Percentiles rank a stretch among this genome's conserved stretches.
Evolutionary conservation across 2,113 vertebrate species (phyloP).

Genomic region (Campylorhamphus procurvoides): DNA sequence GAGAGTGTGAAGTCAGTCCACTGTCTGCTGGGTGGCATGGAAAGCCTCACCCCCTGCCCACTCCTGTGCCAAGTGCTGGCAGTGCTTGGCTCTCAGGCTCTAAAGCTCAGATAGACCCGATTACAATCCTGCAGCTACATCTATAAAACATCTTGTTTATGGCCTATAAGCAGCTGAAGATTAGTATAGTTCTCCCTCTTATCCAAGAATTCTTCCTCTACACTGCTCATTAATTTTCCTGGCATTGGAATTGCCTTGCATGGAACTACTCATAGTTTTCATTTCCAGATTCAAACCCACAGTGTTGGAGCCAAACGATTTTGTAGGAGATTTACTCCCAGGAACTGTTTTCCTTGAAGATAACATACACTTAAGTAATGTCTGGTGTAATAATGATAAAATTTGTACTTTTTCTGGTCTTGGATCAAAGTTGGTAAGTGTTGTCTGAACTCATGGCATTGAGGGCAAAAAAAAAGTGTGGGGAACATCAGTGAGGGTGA

Average conservation of each 20-base stretch:
- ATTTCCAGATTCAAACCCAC: neutral
- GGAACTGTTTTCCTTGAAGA: slow-evolving; percentile 27
- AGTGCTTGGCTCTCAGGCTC: neutral
- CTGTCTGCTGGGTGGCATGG: neutral
- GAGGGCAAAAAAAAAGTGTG: neutral
- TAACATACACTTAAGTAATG: slow-evolving; percentile 19
- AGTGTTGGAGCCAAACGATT: neutral
- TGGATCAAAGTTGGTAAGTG: slow-evolving; percentile 1
- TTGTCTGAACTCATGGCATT: neutral
- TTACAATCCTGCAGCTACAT: neutral
- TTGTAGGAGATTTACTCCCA: neutral
- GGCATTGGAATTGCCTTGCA: neutral
- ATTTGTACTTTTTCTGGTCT: slow-evolving; percentile 31
- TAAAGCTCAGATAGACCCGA: neutral
- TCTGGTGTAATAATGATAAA: neutral
- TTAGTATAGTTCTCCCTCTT: neutral
- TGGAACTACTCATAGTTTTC: neutral
- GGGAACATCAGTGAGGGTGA: neutral
- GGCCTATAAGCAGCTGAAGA: neutral
- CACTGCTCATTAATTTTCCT: slow-evolving; percentile 28
- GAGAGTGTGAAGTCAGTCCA: neutral
- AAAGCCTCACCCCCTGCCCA: neutral
- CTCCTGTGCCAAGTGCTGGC: neutral
- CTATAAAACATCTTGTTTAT: slow-evolving; percentile 17
- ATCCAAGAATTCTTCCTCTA: slow-evolving; percentile 23